Base-by-base conservation (phyloP, 2,113 vertebrate genomes). In the Diadophis punctatus region DNA sequence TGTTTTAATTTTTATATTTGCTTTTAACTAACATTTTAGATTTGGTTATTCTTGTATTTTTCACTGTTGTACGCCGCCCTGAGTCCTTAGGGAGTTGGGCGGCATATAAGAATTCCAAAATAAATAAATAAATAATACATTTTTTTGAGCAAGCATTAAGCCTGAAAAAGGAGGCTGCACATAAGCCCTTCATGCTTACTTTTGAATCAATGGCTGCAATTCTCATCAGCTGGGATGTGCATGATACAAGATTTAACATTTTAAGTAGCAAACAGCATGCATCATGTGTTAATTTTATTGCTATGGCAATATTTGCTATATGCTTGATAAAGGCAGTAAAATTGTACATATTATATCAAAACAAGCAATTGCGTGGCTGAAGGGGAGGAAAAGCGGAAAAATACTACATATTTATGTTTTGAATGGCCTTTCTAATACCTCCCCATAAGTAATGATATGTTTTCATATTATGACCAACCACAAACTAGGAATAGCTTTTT, bases 131-230 rank as follows among this genome's bases (percentile, higher is more conserved):
- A n/a, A n/a, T n/a, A n/a, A n/a, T n/a, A n/a, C n/a, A n/a, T n/a
- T n/a, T n/a, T 22, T 94, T 90, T 93, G 34, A 93, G 94, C 55
- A 95, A 95, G 46, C 86, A 52, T 53, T n/a, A 94, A 8, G 94
- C 74, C 1, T 85, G 30, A n/a, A 84, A 22, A 80, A 92, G 93
- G 3, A 52, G 51, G 84, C 90, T 88, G 68, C 8, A 39, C 74
- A n/a, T 88, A 68, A 94, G 63, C 23, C 5, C 2, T 88, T 88
- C 20, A 60, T 48, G 88, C 8, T 52, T 86, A 90, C 94, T 96
- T 95, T 94, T 90, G 94, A 95, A 91, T n/a, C 9, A 34, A 92
- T 94, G 88, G 91, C 91, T 68, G 68, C 3, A 0, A 91, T 87
- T 95, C 10, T 84, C 93, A 94, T 51, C 87, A 96, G 39, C 60